Base-by-base conservation (phyloP, 2,888 invertebrate genomes). In the Oxycera nigricornis region DNA sequence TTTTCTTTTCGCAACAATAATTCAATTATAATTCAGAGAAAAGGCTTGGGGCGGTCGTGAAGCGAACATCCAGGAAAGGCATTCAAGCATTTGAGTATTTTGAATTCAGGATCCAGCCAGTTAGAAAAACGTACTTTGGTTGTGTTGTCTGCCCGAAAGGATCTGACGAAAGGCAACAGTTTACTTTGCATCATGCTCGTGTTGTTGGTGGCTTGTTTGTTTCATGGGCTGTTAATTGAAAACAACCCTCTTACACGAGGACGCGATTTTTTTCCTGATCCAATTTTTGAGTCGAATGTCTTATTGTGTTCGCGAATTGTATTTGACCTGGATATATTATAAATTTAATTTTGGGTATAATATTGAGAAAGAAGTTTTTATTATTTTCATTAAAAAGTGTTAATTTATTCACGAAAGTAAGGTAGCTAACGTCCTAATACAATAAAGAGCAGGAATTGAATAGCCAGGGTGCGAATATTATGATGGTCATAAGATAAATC, bases 1-100 rank as follows among this genome's bases (percentile, higher is more conserved):
- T 77, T 77, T 77, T 76, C 77, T 76, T 77, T 77, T 77, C 76
- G 77, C 76, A 76, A 77, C 76, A 77, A 77, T 77, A 77, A 77
- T 77, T 77, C 77, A 77, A 77, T 77, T 77, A 77, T 77, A 76
- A 76, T 76, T 76, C 73, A 50, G 73, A 30, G 70, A 70, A 59
- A 52, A 52, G 11, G 76, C 76, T 74, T 7, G 41, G 61, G 74
- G 74, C 59, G 72, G 59, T 65, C 65, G 72, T 62, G 74, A 67
- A 65, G 17, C 72, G 26, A 57, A 30, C 61, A 22, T n/a, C n/a
- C n/a, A n/a, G n/a, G n/a, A n/a, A n/a, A n/a, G 14, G 59, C 39
- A 72, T 26, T 57, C 59, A 52, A 59, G 50, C 52, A 68, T 65
- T 39, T 24, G 41, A 41, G 26, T 39, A 62, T 62, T 62, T 62